These are phyloP conservation scores for Erannis defoliaria DNA, from an alignment of 2,888 invertebrate species.

Conservation along the genomic window DNA sequence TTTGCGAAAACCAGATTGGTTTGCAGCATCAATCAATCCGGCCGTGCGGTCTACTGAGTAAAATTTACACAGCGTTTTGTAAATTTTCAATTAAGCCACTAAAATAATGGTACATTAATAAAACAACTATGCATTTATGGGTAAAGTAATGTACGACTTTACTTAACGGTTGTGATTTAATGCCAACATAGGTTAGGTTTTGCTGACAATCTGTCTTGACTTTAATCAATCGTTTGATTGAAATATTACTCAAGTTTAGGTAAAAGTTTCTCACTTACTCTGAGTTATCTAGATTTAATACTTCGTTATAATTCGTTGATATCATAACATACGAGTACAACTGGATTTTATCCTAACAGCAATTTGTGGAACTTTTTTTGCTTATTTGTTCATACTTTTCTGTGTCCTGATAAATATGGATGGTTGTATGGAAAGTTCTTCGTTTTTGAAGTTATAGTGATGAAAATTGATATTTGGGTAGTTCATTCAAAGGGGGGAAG, in stretches of 20 bases:
- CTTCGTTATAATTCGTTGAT: too few species aligned
- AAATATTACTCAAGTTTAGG: not conserved
- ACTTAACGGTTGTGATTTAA: slow-evolving; percentile 2
- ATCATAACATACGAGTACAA: too few species aligned
- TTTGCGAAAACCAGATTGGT: slow-evolving; percentile 41
- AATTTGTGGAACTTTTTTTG: too few species aligned
- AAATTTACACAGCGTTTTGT: slow-evolving; percentile 30
- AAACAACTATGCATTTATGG: slow-evolving; percentile 24
- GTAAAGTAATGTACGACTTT: not conserved
- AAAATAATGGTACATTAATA: slow-evolving; percentile 22
- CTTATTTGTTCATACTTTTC: too few species aligned
- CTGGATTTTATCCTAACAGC: too few species aligned
- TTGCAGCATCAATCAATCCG: slow-evolving; percentile 39
- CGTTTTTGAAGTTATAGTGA: too few species aligned
- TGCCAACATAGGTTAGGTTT: not conserved
- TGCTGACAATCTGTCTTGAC: slow-evolving; percentile 1
- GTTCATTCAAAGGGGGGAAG: too few species aligned
- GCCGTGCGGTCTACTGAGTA: slow-evolving; percentile 26
- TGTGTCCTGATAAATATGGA: too few species aligned
- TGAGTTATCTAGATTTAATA: too few species aligned
- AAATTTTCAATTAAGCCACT: slow-evolving; percentile 35
- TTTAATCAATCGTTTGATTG: not conserved
- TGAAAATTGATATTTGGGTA: too few species aligned
- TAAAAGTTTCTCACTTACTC: too few species aligned
- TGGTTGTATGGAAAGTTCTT: too few species aligned